phyloP scores from a whole-genome alignment of 2,797 vertebrate genomes.

The Periophthalmus magnuspinnatus region DNA sequence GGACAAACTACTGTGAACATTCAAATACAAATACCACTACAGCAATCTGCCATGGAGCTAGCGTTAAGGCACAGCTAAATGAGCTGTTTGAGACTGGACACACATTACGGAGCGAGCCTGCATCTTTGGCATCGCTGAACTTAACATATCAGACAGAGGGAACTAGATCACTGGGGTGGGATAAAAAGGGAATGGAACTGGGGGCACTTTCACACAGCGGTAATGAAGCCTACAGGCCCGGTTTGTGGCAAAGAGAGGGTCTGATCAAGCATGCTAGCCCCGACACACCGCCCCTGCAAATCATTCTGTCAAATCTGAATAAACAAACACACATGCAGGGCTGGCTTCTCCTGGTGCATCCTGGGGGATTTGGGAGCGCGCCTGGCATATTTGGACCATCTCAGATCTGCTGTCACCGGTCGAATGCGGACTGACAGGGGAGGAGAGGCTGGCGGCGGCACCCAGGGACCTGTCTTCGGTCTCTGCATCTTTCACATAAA shows the following conservation, averaged over 20 bases:
- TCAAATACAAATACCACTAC: conserved; percentile 56
- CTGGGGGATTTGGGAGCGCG: conserved; percentile 72
- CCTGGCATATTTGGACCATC: conserved; percentile 85
- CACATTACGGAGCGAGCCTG: conserved; percentile 49
- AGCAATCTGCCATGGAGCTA: conserved; percentile 34
- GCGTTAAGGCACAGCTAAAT: conserved; percentile 65
- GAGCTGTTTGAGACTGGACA: conserved; percentile 71
- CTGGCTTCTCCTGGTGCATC: conserved; percentile 58
- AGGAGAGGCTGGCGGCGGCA: conserved; percentile 77
- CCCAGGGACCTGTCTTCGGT: conserved; percentile 93
- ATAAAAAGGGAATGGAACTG: conserved; percentile 63
- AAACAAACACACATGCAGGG: conserved; percentile 72
- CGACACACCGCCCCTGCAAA: conserved; percentile 61
- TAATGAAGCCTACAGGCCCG: conserved; percentile 72
- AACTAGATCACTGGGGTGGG: conserved; percentile 72
- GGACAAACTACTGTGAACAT: conserved; percentile 68
- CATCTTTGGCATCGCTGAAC: conserved; percentile 62
- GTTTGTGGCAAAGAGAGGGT: conserved; percentile 52
- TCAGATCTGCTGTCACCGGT: conserved; percentile 89
- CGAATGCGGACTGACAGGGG: conserved; percentile 90
- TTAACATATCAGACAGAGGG: conserved; percentile 63
- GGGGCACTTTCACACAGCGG: conserved; percentile 61
- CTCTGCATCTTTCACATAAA: conserved; percentile 99
- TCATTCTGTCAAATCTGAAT: conserved; percentile 74
- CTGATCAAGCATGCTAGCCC: conserved; percentile 64